Base-by-base conservation (phyloP, 2,888 invertebrate genomes). In the Atethmia centrago region DNA sequence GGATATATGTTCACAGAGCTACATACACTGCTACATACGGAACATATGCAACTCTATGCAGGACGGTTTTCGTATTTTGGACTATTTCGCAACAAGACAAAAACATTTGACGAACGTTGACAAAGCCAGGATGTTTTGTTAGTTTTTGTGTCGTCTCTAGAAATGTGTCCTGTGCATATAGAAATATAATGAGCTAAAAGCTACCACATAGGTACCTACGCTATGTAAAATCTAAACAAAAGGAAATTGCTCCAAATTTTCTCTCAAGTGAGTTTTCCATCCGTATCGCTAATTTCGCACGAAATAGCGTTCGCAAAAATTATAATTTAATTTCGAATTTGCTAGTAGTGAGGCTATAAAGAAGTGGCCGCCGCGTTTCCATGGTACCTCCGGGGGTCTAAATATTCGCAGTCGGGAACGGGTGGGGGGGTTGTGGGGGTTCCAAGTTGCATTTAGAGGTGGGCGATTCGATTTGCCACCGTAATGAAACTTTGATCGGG, bases 401-500 rank as follows among this genome's bases (percentile, higher is more conserved):
- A 85, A 85, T 82, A 83, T 78, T 73, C 65, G 65, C 61, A 58
- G 69, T n/a, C n/a, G 62, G 49, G 21, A 58, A 42, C 8, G 69
- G 63, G 51, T 9, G 59, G 40, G 63, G 55, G 14, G 21, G 56
- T 36, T 7, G 47, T 49, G 47, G 45, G 31, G 67, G 40, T 25
- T 59, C 51, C 72, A 71, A 71, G 74, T 74, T 78, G 80, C 71
- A 80, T 78, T 85, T 84, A 84, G 87, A 85, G 84, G 84, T 86
- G 82, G 84, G 68, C 61, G 77, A 82, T 77, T 78, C 77, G 76
- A 81, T 85, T 84, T 80, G 71, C 79, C 58, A 55, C 58, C 64
- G 68, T 82, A 83, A 80, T 85, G 76, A 86, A 86, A 81, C 74
- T 81, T 85, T 80, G 73, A 85, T 83, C 72, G 72, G 55, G 64